phyloP scores from a whole-genome alignment of 1,140 invertebrate species.

The Geopemphigus sp. region DNA sequence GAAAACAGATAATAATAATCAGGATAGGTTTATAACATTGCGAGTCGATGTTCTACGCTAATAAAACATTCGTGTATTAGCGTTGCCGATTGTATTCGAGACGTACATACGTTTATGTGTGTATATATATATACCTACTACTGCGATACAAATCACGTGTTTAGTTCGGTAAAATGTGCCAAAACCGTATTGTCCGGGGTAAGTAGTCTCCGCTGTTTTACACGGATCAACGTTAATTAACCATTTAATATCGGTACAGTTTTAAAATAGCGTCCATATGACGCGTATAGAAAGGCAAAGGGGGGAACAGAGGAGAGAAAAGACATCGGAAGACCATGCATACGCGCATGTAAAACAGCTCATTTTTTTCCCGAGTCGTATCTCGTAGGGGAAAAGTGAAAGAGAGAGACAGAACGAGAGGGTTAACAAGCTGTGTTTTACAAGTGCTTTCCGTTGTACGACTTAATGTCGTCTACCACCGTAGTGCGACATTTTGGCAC shows the following conservation, averaged over 20 bases:
- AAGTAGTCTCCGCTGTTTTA: slow-evolving; percentile 23
- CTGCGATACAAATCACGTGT: slow-evolving; percentile 9
- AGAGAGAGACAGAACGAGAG: slow-evolving; percentile 13
- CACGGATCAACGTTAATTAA: slow-evolving; percentile 41
- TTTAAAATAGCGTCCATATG: slow-evolving; percentile 49
- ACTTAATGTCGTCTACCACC: slow-evolving; percentile 37
- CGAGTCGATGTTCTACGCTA: slow-evolving; percentile 17
- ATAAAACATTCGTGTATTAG: slow-evolving; percentile 24
- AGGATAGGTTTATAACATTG: not conserved
- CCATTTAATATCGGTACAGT: slow-evolving; percentile 36
- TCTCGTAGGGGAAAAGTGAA: too few species aligned
- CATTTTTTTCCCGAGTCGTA: slow-evolving; percentile 29
- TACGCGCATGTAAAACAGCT: slow-evolving; percentile 41
- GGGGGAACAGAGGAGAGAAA: not conserved
- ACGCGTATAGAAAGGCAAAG: not conserved
- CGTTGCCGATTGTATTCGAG: slow-evolving; percentile 12
- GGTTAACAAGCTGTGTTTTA: slow-evolving; percentile 43
- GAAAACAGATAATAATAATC: not conserved
- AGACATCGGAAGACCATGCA: not conserved
- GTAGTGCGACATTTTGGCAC: slow-evolving; percentile 32
- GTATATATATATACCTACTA: too few species aligned
- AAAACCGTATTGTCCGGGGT: not conserved
- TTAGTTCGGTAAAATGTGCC: slow-evolving; percentile 22
- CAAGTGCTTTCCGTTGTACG: slow-evolving; percentile 48
- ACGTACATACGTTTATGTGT: not conserved